A percentile compares a stretch with the other conserved stretches of the same genome.
These are phyloP conservation scores for Lasioglossum pauxillum DNA, from an alignment of 2,888 invertebrate species.

Conservation along the genomic window DNA sequence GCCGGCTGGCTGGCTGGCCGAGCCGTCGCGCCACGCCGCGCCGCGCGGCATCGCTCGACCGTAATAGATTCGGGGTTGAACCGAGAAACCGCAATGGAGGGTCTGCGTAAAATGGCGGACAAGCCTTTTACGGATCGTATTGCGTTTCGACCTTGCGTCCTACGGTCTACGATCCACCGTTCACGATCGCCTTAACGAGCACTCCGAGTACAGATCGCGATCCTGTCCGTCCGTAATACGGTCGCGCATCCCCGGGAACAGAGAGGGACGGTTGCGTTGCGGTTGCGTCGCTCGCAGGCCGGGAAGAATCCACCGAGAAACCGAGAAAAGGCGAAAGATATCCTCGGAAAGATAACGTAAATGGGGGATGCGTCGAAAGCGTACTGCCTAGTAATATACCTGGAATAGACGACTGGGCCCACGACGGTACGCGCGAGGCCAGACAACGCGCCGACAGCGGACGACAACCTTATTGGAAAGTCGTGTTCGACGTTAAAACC, in stretches of 20 bases:
- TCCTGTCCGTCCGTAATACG: not conserved
- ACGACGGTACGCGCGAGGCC: conserved; percentile 7
- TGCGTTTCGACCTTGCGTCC: conserved; percentile 50
- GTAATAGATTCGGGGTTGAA: conserved; percentile 76
- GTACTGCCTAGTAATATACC: conserved; percentile 45
- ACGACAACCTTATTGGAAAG: conserved; percentile 80
- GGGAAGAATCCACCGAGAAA: not conserved
- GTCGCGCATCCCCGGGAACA: not conserved
- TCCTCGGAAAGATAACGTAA: conserved; percentile 23
- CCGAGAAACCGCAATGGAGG: conserved; percentile 67
- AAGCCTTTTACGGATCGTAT: conserved; percentile 8
- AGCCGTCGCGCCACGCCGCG: not conserved
- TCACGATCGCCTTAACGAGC: not conserved
- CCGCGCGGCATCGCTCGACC: conserved; percentile 16
- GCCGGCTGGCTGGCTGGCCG: conserved; percentile 8
- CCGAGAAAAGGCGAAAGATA: conserved; percentile 10
- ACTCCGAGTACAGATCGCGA: not conserved
- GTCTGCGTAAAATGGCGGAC: conserved; percentile 60
- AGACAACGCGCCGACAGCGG: conserved; percentile 32
- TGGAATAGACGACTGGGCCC: not conserved
- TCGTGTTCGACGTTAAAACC: conserved; percentile 80
- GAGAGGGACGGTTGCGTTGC: not conserved
- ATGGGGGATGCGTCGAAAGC: conserved; percentile 17
- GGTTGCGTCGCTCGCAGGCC: not conserved
- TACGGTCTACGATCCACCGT: conserved; percentile 19